Evolutionary conservation across 2,797 vertebrate species (phyloP).

Genomic region (Ptychadena robeensis): DNA sequence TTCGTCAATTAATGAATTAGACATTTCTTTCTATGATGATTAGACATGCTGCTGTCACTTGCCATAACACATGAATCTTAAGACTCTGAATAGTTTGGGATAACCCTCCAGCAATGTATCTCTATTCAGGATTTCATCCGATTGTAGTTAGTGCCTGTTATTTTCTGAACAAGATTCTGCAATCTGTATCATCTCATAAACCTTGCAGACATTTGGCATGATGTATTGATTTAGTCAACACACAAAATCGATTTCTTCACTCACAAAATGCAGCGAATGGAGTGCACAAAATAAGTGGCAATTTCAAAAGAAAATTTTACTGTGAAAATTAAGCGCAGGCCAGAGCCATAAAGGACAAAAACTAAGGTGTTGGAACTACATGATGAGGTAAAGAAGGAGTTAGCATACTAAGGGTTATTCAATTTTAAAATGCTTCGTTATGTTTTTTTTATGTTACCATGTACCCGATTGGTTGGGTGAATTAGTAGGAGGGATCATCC

Average conservation of each 20-base stretch:
- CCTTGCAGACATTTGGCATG: slow-evolving; percentile 8
- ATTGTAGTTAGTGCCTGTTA: background rate
- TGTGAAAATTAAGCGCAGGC: background rate
- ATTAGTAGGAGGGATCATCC: too few relatives aligned
- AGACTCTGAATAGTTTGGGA: background rate
- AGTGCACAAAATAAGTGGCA: background rate
- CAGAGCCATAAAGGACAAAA: too few relatives aligned
- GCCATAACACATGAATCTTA: background rate
- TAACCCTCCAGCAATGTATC: background rate
- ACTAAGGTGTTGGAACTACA: too few relatives aligned
- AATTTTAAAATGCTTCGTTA: too few relatives aligned
- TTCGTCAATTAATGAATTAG: slow-evolving; percentile 47
- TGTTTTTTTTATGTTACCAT: too few relatives aligned
- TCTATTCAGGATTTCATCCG: background rate
- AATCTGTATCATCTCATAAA: background rate
- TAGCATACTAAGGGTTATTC: too few relatives aligned
- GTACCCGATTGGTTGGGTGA: too few relatives aligned
- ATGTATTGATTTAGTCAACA: slow-evolving; percentile 11
- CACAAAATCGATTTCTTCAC: background rate
- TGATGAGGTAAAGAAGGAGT: too few relatives aligned
- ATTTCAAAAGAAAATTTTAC: background rate
- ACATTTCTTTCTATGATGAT: background rate
- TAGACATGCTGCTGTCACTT: background rate
- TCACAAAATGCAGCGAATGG: background rate
- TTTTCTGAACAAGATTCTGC: background rate